A percentile compares a stretch with the other conserved stretches of the same genome.
phyloP scores from a whole-genome alignment of 2,888 invertebrate genomes.

The Chymomyza fuscimana region DNA sequence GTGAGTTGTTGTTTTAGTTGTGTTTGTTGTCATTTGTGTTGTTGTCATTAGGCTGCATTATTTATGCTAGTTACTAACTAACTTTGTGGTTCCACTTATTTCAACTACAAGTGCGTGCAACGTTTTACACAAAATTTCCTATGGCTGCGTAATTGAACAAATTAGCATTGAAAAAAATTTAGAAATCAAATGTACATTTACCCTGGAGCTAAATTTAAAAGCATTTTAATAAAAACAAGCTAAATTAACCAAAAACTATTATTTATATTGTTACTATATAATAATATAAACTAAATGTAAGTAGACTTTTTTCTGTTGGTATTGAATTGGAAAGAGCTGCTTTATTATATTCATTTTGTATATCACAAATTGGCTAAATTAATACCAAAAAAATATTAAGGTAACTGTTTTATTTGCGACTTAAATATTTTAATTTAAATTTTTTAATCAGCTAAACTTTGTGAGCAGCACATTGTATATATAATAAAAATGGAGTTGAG shows the following conservation, averaged over 20 bases:
- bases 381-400: too few relatives aligned
- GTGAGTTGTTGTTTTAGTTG: constrained; percentile 1
- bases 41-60: constrained; percentile 29
- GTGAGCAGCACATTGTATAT: too few relatives aligned
- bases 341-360: too few relatives aligned
- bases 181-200: not conserved
- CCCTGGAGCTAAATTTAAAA: not conserved
- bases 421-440: too few relatives aligned
- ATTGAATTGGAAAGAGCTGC: too few relatives aligned
- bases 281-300: too few relatives aligned
- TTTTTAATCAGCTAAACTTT: too few relatives aligned
- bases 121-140: not conserved
- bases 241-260: constrained; percentile 23
- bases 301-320: too few relatives aligned
- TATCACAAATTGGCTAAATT: too few relatives aligned
- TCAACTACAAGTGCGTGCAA: not conserved
- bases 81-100: constrained; percentile 55
- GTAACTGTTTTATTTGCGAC: too few relatives aligned
- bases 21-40: not conserved
- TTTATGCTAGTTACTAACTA: constrained; percentile 60
- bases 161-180: not conserved
- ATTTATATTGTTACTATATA: too few relatives aligned
- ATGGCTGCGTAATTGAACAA: not conserved
- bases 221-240: not conserved
- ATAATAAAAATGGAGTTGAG: too few relatives aligned